Evolutionary conservation across 2,113 vertebrate genomes (phyloP), one percentile per base, ranked within the genome.

Genomic region (Triplophysa siluroides): DNA sequence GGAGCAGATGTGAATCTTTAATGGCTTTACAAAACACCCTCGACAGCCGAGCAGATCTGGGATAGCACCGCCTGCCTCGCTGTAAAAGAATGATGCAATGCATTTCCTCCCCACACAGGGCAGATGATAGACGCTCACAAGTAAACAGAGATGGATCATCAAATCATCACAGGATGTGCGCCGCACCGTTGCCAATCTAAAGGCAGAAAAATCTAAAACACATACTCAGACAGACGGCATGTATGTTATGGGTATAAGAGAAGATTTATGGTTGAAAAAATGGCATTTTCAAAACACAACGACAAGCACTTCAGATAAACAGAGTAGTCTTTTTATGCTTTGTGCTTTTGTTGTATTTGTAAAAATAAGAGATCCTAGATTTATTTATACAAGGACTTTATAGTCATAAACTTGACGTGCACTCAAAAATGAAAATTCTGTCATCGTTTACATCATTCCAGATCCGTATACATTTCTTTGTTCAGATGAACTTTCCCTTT

Each of bases 141-240:
- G 65, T 45, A 67, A 41, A 50, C 73, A 63, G 26, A 52, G 72
- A 76, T 24, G 85, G 82, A 86, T 85, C 80, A 74, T 74, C 71
- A 41, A 45, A 74, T 74, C 71, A 74, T 74, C 8, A 45, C 12
- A 33, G 54, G n/a, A 60, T 43, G 13, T 4, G 54, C 9, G 23
- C n/a, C n/a, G 14, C 33, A 23, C 21, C 52, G 41, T 33, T 58
- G 54, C 19, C 19, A 58, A 58, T 58, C 54, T 58, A 21, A 21
- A 61, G 38, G 21, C 33, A 61, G 33, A 41, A 8, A 60, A 12
- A 23, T 58, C 54, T 58, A 14, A 58, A 58, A 58, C n/a, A 58
- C n/a, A 58, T 58, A 58, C 54, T n/a, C 2, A 58, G 54, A 10
- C 19, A 58, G 54, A 58, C 6, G 54, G 54, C 9, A n/a, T 16